Base-by-base conservation (phyloP, 2,113 vertebrate genomes). In the Caranx melampygus region DNA sequence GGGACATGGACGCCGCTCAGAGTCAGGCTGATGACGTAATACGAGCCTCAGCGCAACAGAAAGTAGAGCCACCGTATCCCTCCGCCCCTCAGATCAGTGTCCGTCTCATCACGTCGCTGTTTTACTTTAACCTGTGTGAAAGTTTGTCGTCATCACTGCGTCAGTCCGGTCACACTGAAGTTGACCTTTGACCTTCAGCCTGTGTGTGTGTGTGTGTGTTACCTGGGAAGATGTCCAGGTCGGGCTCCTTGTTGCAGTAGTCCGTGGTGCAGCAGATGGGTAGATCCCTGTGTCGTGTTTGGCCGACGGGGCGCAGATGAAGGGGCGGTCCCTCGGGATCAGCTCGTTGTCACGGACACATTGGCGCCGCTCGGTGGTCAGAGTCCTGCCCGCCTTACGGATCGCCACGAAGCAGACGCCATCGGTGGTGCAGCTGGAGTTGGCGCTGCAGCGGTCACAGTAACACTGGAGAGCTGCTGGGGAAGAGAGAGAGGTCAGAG, bases 401-500 rank as follows among this genome's bases (percentile, higher is more conserved):
- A 97, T 92, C 58, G 96, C 96, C 57, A 95, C 95, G 77, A 96
- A 96, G 75, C 98, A 99, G 4, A 99, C 91, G 1, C 98, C 98
- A 84, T 99, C 96, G 13, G 98, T 99, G 33, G 93, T 94, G 81
- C 98, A 99, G 1, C 97, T 99, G 61, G 95, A 96, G 94, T 99
- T 99, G 61, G 95, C 91, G 2, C 71, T 92, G 92, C 98, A 99
- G 26, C 96, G 96, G 64, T 96, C 96, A 89, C 98, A 99, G 93
- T 96, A 95, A 93, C 98, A 99, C 83, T 96, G 96, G 26, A 99
- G 94, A 37, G 94, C 97, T 99, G 91, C 1, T 62, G 79, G 42
- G 54, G n/a, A n/a, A 3, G n/a, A 51, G n/a, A n/a, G 6, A 49
- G 31, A 45, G 7, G 21, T 26, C 26, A 26, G 26, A 26, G 26